These are phyloP conservation scores for Macrosoma leucophasiata DNA, from an alignment of 2,888 invertebrate species.

Conservation along the genomic window DNA sequence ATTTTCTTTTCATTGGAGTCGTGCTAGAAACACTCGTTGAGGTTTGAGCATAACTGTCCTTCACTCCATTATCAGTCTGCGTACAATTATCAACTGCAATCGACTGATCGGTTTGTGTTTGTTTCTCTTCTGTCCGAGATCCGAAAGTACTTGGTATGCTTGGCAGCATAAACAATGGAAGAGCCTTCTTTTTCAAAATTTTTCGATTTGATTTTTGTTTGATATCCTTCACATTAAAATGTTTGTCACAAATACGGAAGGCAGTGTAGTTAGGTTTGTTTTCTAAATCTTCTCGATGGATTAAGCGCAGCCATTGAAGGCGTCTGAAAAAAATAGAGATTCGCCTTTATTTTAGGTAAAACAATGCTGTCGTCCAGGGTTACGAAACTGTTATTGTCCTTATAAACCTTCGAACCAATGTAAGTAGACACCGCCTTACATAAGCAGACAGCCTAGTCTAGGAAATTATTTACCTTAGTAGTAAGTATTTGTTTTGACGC, in stretches of 20 bases:
- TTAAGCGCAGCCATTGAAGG: conserved; percentile 24
- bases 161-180: conserved; percentile 25
- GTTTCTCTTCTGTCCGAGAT: conserved; percentile 14
- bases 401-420: no score
- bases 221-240: conserved; percentile 20
- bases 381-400: no score
- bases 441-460: no score
- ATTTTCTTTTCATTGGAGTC: conserved; percentile 24
- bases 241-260: conserved; percentile 26
- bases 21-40: conserved; percentile 18
- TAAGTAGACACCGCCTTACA: no score
- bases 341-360: no score
- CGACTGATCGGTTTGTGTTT: no score
- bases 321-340: conserved; percentile 7
- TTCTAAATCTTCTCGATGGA: conserved; percentile 24
- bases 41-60: conserved; percentile 21
- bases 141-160: no score
- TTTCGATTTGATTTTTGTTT: conserved; percentile 8
- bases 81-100: conserved; percentile 11
- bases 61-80: conserved; percentile 18
- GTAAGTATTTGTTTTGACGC: no score
- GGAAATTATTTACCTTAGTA: no score
- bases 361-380: no score
- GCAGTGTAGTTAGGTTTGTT: conserved; percentile 24
- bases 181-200: conserved; percentile 22